Evolutionary conservation across 2,113 vertebrate species (phyloP).

Genomic region (Grammomys dolichurus): DNA sequence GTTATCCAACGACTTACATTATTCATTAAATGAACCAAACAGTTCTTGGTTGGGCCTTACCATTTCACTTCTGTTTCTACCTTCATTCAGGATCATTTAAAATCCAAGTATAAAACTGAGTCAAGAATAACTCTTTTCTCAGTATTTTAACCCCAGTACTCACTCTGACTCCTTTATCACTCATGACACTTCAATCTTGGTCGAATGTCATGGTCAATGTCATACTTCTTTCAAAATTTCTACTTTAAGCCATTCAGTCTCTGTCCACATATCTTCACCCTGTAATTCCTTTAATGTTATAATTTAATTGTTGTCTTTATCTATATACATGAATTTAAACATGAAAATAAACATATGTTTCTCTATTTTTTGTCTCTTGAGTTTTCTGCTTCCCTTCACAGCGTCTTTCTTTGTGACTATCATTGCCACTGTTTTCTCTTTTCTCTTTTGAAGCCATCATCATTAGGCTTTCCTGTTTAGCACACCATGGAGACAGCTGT

Average conservation of each 20-base stretch:
- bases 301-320: neutral
- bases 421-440: neutral
- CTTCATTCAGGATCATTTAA: neutral
- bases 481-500: neutral
- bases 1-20: neutral
- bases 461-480: neutral
- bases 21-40: neutral
- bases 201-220: neutral
- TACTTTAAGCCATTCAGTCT: neutral
- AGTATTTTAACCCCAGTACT: neutral
- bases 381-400: neutral
- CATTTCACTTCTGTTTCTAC: neutral
- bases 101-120: neutral
- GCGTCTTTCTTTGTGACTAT: neutral
- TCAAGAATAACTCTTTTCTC: neutral
- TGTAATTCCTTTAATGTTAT: neutral
- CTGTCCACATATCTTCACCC: neutral
- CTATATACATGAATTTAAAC: neutral
- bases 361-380: neutral
- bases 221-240: neutral
- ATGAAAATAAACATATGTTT: neutral
- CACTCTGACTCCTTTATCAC: neutral
- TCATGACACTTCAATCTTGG: neutral
- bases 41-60: neutral
- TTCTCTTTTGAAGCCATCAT: neutral